Base-by-base conservation (phyloP, 2,797 vertebrate genomes). In the Thamnophis elegans region DNA sequence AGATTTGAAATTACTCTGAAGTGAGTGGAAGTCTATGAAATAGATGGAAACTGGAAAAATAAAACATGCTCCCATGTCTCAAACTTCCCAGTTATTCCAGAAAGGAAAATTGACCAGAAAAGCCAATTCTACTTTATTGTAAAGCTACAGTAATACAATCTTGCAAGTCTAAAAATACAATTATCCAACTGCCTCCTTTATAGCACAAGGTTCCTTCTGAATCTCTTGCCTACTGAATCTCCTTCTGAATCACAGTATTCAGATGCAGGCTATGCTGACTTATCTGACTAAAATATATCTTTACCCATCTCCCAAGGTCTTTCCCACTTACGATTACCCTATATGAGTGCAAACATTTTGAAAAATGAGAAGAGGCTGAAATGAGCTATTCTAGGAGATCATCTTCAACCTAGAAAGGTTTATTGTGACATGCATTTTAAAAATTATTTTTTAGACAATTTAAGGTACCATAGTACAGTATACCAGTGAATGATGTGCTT, bases 1-100 rank as follows among this genome's bases (percentile, higher is more conserved):
- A 96, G 98, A 97, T 98, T 98, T 98, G 95, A 95, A 95, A 97
- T 97, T 94, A 93, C 96, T 97, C 97, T 97, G 96, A 98, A 97
- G 97, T 97, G 97, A 98, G 95, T 96, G 96, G 92, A 96, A 93
- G 93, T 85, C 28, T 97, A 95, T 55, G 54, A 89, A 73, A 92
- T 55, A 1, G 25, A 51, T 93, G 88, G 96, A 95, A 96, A 97
- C 96, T 97, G 97, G 97, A 97, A 97, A 97, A 97, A 96, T 95
- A 42, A 97, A 97, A 97, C 0, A 4, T 1, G 4, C 28, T 91
- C 25, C 10, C 28, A 73, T 56, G 55, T 32, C 6, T 68, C 65
- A 68, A n/a, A 18, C 14, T 18, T 68, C 16, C 16, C 16, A 73
- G 16, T n/a, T 36, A 73, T 18, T 1, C n/a, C 65, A 73, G n/a